phyloP scores from a whole-genome alignment of 1,140 invertebrate genomes.

The Hormaphis cornu region DNA sequence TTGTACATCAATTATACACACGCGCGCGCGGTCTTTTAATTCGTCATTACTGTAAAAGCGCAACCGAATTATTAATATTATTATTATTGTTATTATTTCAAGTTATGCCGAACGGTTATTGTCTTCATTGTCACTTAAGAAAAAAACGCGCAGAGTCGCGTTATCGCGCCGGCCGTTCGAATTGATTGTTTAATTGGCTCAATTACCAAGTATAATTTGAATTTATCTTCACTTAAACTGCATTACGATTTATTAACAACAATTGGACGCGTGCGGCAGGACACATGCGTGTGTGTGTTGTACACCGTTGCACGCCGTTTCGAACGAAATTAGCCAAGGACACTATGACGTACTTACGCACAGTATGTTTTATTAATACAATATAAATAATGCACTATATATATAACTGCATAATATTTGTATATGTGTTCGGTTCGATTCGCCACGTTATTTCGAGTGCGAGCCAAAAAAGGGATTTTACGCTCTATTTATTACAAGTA shows the following conservation, averaged over 20 bases:
- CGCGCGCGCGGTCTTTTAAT: neutral
- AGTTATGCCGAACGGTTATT: too few species aligned
- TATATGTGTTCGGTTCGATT: too few species aligned
- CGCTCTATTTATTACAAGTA: too few species aligned
- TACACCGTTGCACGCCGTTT: neutral
- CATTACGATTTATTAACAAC: slow-evolving; percentile 32
- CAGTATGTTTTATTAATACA: neutral
- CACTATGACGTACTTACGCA: neutral
- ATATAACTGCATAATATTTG: too few species aligned
- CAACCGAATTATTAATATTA: neutral
- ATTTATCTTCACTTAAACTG: slow-evolving; percentile 32
- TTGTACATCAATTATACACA: neutral
- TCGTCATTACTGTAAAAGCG: neutral
- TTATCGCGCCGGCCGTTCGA: neutral
- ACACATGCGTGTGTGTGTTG: too few species aligned
- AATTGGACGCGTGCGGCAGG: slow-evolving; percentile 31
- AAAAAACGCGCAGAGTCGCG: neutral
- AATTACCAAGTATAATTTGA: slow-evolving; percentile 33
- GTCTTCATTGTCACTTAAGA: slow-evolving; percentile 4
- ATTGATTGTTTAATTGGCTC: slow-evolving; percentile 32
- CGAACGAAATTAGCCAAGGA: slow-evolving; percentile 30
- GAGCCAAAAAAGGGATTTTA: too few species aligned
- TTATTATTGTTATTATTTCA: too few species aligned
- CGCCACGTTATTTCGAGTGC: too few species aligned
- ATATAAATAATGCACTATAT: too few species aligned